phyloP scores from a whole-genome alignment of 2,888 invertebrate genomes.

The Diachrysia chrysitis region DNA sequence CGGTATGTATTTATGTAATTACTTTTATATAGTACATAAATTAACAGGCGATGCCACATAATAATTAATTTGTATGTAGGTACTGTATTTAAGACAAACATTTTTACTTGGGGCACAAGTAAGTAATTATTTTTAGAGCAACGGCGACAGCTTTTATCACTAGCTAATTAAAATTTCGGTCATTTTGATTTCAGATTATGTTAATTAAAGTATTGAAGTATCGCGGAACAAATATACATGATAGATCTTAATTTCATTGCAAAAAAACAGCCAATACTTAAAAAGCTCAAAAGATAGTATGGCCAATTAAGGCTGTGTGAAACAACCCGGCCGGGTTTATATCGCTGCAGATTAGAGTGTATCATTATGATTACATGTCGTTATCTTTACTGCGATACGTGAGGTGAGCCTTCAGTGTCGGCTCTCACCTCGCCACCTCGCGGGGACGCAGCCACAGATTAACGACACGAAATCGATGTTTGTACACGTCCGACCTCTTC shows the following conservation, averaged over 20 bases:
- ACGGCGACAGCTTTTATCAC: constrained; percentile 43
- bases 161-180: constrained; percentile 49
- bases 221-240: constrained; percentile 25
- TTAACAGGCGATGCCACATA: neutral
- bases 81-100: constrained; percentile 3
- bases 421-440: constrained; percentile 83
- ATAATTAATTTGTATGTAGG: neutral
- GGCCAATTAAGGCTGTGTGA: constrained; percentile 52
- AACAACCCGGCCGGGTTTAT: constrained; percentile 52
- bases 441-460: constrained; percentile 77
- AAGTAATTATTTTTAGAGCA: constrained; percentile 43
- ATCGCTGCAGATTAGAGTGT: constrained; percentile 67
- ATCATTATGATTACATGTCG: constrained; percentile 82
- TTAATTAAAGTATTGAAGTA: constrained; percentile 53
- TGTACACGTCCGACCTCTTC: constrained; percentile 88
- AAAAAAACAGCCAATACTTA: constrained; percentile 24
- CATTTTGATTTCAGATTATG: constrained; percentile 48
- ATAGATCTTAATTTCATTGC: constrained; percentile 42
- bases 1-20: constrained; percentile 7
- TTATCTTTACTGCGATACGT: constrained; percentile 81
- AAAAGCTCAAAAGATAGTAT: constrained; percentile 36
- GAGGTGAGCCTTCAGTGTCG: constrained; percentile 80
- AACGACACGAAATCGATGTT: constrained; percentile 88
- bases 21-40: constrained; percentile 1
- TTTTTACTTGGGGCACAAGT: constrained; percentile 23